Conservation (phyloP, 2,888 invertebrate genomes). For the Apantesis nais region DNA sequence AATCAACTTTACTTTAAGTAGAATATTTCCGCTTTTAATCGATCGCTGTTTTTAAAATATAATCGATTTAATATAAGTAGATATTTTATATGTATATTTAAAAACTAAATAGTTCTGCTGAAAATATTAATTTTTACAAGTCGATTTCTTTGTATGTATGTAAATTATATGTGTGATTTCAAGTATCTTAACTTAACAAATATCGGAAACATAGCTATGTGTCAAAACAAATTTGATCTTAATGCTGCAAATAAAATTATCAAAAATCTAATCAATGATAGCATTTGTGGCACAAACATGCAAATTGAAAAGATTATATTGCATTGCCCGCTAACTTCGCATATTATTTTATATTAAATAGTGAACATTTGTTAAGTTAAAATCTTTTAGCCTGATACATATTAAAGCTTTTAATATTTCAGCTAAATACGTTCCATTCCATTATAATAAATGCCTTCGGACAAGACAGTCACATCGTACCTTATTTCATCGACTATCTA, state of each 20-base stretch:
- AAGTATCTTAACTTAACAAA: constrained; percentile 1
- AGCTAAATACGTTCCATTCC: constrained; percentile 16
- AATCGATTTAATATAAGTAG: neutral
- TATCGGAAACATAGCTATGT: constrained; percentile 1
- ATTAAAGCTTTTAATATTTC: constrained; percentile 7
- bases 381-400: constrained; percentile 9
- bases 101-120: neutral
- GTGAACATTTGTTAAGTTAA: constrained; percentile 21
- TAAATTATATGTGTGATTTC: neutral
- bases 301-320: constrained; percentile 5
- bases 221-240: no score
- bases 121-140: constrained; percentile 2
- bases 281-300: constrained; percentile 1
- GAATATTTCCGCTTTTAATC: constrained; percentile 13
- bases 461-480: constrained; percentile 3
- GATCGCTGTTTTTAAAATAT: neutral
- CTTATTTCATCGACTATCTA: neutral
- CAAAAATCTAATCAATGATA: neutral
- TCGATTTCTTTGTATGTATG: neutral
- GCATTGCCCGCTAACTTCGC: neutral
- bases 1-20: neutral
- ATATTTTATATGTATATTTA: neutral
- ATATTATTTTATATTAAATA: neutral
- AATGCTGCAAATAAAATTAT: neutral
- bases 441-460: constrained; percentile 26